A percentile compares a stretch with the other conserved stretches of the same genome.
phyloP scores from a whole-genome alignment of 2,797 vertebrate genomes.

The Channa striata region DNA sequence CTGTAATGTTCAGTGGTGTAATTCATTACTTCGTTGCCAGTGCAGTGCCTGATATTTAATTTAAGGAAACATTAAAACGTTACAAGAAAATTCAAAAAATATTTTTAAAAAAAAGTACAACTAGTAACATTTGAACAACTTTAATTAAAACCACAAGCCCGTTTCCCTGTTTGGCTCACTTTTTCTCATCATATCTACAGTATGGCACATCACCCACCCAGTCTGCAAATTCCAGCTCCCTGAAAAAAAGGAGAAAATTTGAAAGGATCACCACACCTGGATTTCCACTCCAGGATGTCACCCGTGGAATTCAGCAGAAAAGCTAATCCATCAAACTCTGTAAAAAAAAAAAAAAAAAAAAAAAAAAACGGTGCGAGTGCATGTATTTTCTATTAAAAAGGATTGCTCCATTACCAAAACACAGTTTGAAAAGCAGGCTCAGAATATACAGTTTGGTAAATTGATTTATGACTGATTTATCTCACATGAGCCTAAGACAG shows the following conservation, averaged over 20 bases:
- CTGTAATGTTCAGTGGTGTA: not conserved
- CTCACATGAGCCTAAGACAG: conserved; percentile 68
- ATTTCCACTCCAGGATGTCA: conserved; percentile 77
- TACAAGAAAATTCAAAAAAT: not conserved
- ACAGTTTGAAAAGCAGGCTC: conserved; percentile 71
- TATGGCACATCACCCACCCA: conserved; percentile 50
- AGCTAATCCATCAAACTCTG: conserved; percentile 81
- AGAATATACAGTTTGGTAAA: conserved; percentile 77
- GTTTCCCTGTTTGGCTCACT: not conserved
- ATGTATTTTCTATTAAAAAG: conserved; percentile 81
- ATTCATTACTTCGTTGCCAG: not conserved
- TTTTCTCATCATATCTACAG: conserved; percentile 17
- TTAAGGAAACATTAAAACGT: not conserved
- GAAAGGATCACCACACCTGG: conserved; percentile 76
- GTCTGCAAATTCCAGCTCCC: conserved; percentile 49
- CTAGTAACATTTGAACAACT: conserved; percentile 7
- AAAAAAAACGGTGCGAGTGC: conserved; percentile 65
- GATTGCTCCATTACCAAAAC: conserved; percentile 83
- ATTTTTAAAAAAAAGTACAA: not conserved
- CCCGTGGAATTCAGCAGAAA: conserved; percentile 74
- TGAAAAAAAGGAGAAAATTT: conserved; percentile 11
- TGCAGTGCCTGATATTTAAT: not conserved
- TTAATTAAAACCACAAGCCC: conserved; percentile 23
- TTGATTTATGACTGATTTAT: conserved; percentile 83
- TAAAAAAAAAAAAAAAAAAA: no score